phyloP scores from a whole-genome alignment of 2,797 vertebrate genomes.

The Sardinella longiceps region DNA sequence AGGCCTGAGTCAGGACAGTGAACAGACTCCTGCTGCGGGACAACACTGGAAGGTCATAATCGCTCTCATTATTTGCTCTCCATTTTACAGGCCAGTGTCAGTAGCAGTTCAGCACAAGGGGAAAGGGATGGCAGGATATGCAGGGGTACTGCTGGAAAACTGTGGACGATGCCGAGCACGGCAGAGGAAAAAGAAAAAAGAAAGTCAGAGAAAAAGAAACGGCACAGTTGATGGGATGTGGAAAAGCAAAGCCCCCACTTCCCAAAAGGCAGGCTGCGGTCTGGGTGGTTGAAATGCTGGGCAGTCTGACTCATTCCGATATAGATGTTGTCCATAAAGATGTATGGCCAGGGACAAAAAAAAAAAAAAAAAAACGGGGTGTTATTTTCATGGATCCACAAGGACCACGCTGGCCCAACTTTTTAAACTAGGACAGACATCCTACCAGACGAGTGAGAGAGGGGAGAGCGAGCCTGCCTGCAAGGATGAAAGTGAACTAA shows the following conservation, averaged over 20 bases:
- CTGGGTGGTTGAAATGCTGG: background rate
- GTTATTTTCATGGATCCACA: background rate
- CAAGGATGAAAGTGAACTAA: background rate
- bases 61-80: slow-evolving; percentile 16
- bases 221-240: background rate
- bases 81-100: background rate
- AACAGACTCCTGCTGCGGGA: slow-evolving; percentile 40
- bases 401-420: slow-evolving; percentile 2
- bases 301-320: slow-evolving; percentile 16
- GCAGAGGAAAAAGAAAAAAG: background rate
- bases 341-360: background rate
- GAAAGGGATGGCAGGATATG: background rate
- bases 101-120: background rate
- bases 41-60: slow-evolving; percentile 36
- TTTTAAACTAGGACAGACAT: slow-evolving; percentile 23
- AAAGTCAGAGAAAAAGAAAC: background rate
- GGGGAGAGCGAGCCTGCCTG: background rate
- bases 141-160: background rate
- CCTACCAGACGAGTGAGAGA: background rate
- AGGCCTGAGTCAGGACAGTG: slow-evolving; percentile 39
- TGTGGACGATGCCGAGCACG: background rate
- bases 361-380: background rate
- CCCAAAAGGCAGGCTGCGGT: background rate
- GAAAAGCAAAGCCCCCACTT: slow-evolving; percentile 9
- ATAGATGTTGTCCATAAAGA: slow-evolving; percentile 13